A percentile compares a stretch with the other conserved stretches of the same genome.
Evolutionary conservation across 1,140 invertebrate species (phyloP).

Genomic region (Brachionus rotundiformis): DNA sequence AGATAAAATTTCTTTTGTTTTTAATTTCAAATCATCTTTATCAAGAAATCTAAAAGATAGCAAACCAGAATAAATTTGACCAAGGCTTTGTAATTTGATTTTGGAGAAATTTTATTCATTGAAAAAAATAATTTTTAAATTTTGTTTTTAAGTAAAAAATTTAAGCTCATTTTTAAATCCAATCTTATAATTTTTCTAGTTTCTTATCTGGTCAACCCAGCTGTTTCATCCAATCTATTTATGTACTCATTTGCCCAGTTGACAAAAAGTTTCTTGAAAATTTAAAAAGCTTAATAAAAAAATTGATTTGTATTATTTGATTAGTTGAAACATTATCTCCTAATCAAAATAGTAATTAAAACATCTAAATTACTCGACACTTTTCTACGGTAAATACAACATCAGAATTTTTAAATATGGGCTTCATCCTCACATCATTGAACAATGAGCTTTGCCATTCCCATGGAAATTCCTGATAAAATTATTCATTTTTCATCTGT

Average conservation of each 20-base stretch:
- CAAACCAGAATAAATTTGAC: too few relatives aligned
- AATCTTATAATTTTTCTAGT: neutral
- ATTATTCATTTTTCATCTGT: neutral
- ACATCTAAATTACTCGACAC: conserved; percentile 7
- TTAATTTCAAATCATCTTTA: too few relatives aligned
- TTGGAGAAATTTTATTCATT: neutral
- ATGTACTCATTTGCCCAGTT: conserved; percentile 46
- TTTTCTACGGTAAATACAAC: neutral
- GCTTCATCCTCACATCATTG: conserved; percentile 43
- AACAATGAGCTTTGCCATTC: conserved; percentile 45
- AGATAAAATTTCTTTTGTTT: too few relatives aligned
- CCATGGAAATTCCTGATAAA: conserved; percentile 42
- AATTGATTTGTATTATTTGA: neutral
- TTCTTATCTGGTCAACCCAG: conserved; percentile 16
- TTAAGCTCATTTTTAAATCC: neutral
- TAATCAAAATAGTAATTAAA: neutral
- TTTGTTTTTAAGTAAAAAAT: neutral
- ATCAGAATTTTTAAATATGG: conserved; percentile 24
- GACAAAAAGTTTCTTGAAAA: conserved; percentile 27
- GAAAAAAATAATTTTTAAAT: neutral
- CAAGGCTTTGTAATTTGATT: too few relatives aligned
- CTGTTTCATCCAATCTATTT: conserved; percentile 40
- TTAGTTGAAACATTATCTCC: neutral
- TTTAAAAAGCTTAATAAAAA: neutral
- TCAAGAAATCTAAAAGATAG: too few relatives aligned